Percentiles rank a stretch among this genome's conserved stretches.
These are phyloP conservation scores for Aptenodytes patagonicus DNA, from an alignment of 2,113 vertebrate genomes.

Conservation along the genomic window DNA sequence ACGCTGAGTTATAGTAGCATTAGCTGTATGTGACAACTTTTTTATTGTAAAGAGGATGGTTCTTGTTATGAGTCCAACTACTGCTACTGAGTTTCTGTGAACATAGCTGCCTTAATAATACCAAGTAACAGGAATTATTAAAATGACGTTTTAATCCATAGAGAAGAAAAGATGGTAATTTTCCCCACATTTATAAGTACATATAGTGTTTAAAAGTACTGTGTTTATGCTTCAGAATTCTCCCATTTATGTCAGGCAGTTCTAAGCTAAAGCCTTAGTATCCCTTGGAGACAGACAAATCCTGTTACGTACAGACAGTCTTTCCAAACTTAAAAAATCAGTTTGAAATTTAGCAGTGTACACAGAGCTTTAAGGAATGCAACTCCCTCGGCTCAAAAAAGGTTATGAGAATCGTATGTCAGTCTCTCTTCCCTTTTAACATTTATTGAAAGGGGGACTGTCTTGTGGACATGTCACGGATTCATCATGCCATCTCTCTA, in stretches of 20 bases:
- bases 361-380: not conserved
- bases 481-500: not conserved
- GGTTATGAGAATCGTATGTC: not conserved
- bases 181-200: not conserved
- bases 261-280: not conserved
- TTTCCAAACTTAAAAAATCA: not conserved
- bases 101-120: not conserved
- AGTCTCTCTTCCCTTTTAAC: not conserved
- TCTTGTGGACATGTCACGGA: not conserved
- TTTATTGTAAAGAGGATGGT: not conserved
- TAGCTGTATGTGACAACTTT: not conserved
- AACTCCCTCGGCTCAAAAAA: not conserved
- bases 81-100: not conserved
- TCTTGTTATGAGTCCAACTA: not conserved
- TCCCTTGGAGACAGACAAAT: slow-evolving; percentile 17
- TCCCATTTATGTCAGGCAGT: slow-evolving; percentile 1
- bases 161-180: not conserved
- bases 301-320: not conserved
- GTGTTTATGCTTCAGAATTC: slow-evolving; percentile 11
- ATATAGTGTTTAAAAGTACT: not conserved
- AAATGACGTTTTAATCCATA: not conserved
- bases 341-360: not conserved
- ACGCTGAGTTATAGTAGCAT: not conserved
- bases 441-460: not conserved
- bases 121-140: not conserved